These are phyloP conservation scores for Proterorhinus semilunaris DNA, from an alignment of 2,113 vertebrate genomes.

Conservation along the genomic window DNA sequence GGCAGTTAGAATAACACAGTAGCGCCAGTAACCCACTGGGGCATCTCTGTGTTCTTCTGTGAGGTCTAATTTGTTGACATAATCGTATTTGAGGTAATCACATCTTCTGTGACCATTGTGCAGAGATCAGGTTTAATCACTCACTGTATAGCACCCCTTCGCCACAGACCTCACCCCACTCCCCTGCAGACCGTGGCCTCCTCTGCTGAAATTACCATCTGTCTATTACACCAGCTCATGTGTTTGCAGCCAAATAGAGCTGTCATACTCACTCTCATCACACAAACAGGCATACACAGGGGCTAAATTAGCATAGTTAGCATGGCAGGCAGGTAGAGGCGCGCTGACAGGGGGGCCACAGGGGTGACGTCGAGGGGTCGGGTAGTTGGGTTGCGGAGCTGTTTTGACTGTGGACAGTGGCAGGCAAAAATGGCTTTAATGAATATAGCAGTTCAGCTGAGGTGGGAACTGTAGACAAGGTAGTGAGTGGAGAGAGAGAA, in stretches of 20 bases:
- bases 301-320: constrained; percentile 1
- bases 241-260: background rate
- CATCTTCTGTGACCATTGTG: background rate
- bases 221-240: background rate
- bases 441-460: background rate
- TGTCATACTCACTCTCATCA: background rate
- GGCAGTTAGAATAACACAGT: background rate
- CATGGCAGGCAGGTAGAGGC: background rate
- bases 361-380: background rate
- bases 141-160: background rate
- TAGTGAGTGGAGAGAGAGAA: background rate
- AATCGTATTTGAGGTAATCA: background rate
- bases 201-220: background rate
- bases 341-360: background rate
- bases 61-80: background rate
- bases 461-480: no score
- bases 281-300: background rate
- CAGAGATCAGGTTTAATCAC: background rate
- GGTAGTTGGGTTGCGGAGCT: background rate
- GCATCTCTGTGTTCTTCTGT: background rate
- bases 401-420: background rate
- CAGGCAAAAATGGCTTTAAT: constrained; percentile 1
- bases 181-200: background rate
- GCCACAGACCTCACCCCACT: background rate
- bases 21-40: background rate